Percentiles rank a stretch among this genome's conserved stretches.
Evolutionary conservation across 2,888 invertebrate species (phyloP).

Genomic region (Poecilus cupreus): DNA sequence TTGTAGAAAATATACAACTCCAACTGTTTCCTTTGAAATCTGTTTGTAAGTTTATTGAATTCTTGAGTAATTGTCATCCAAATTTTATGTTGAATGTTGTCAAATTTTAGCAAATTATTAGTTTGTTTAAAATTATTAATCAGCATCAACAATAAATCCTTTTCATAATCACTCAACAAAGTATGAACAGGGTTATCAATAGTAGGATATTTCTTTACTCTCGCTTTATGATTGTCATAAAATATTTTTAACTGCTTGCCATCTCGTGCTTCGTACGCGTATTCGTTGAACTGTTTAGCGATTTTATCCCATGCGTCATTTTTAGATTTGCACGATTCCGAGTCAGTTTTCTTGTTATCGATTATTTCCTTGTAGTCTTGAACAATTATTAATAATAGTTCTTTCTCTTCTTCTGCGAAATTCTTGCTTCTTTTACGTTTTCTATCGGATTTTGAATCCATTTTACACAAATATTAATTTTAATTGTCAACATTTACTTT

Average conservation of each 20-base stretch:
- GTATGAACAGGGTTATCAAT: conserved; percentile 32
- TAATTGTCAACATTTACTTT: conserved; percentile 33
- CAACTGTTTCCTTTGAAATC: conserved; percentile 27
- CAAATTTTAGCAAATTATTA: conserved; percentile 35
- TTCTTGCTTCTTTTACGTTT: conserved; percentile 31
- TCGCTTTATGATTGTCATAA: conserved; percentile 51
- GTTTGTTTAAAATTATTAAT: conserved; percentile 10
- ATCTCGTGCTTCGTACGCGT: conserved; percentile 32
- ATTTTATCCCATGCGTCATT: conserved; percentile 66
- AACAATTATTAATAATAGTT: conserved; percentile 71
- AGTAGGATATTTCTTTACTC: conserved; percentile 33
- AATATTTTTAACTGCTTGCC: conserved; percentile 53
- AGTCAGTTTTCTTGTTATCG: conserved; percentile 72
- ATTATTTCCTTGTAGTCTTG: conserved; percentile 72
- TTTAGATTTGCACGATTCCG: conserved; percentile 72
- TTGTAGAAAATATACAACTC: conserved; percentile 36
- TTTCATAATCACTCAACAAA: conserved; percentile 25
- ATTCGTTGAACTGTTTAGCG: conserved; percentile 39
- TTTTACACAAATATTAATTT: conserved; percentile 5
- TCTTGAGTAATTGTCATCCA: conserved; percentile 35
- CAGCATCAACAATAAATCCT: conserved; percentile 9
- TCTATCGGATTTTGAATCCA: conserved; percentile 31
- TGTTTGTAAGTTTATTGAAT: conserved; percentile 18
- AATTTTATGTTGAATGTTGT: conserved; percentile 21
- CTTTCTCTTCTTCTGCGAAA: conserved; percentile 71